Evolutionary conservation across 2,113 vertebrate species (phyloP), one percentile per base, ranked within the genome.

Genomic region (Origma solitaria): DNA sequence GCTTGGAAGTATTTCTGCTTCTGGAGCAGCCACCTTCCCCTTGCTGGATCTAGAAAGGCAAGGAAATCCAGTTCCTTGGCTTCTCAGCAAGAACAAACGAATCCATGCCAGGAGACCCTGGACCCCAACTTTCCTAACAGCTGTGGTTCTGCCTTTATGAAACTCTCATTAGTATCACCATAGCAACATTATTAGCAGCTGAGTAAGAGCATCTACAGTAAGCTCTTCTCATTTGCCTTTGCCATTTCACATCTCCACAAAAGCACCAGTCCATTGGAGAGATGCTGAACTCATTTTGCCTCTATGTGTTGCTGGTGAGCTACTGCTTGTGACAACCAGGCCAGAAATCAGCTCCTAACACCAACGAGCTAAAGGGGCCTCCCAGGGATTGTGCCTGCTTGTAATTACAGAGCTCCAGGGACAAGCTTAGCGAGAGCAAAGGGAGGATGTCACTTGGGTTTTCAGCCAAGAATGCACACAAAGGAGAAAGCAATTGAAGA

Each of bases 141-240:
- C 64, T 64, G 79, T 1, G 0, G 79, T 73, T 86, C 85, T 90
- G 75, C 71, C n/a, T 77, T 77, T 28, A 40, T 10, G 38, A 84
- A 91, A 40, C 30, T 70, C 68, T 71, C 7, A 6, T 84, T 77
- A 91, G n/a, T 42, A 78, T 95, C 87, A 68, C 92, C 87, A 90
- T 88, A 88, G 88, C 95, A 95, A 95, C 87, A 40, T 66, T 70
- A 95, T 79, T 64, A 92, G 90, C 79, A 88, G 78, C 82, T 88
- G 78, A 79, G n/a, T 57, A 77, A 81, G 44, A 70, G 51, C 82
- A 88, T 68, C 47, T 49, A 56, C n/a, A 56, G 69, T 0, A 0
- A 88, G 62, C 58, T 92, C 66, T 79, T 84, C 75, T 61, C 78
- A 15, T 61, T 82, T 82, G 65, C 64, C 66, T 86, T 73, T 56